phyloP scores from a whole-genome alignment of 2,113 vertebrate species.

The Apodemus sylvaticus region DNA sequence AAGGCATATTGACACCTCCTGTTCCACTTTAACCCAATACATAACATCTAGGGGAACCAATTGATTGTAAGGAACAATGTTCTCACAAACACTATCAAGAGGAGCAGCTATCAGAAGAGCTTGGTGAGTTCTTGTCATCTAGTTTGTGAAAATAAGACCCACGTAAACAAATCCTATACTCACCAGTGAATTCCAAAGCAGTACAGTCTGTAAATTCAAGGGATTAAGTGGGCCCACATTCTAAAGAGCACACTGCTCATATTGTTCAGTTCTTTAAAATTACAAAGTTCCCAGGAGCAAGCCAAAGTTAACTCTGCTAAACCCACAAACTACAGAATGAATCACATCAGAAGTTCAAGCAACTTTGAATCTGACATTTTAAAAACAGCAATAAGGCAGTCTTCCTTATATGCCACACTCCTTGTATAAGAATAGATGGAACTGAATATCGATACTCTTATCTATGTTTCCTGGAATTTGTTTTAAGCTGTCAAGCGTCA shows the following conservation, averaged over 20 bases:
- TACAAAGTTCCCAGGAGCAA: slow-evolving; percentile 68
- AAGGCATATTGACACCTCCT: slow-evolving; percentile 7
- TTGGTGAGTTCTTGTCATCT: background rate
- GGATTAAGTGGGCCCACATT: background rate
- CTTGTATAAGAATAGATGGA: background rate
- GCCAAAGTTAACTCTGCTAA: background rate
- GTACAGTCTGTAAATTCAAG: background rate
- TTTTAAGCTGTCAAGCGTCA: slow-evolving; percentile 28
- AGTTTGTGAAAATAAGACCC: slow-evolving; percentile 6
- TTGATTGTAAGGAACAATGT: background rate
- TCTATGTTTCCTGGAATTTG: slow-evolving; percentile 16
- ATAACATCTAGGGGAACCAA: background rate
- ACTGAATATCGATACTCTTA: background rate
- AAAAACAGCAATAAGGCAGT: background rate
- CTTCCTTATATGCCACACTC: background rate
- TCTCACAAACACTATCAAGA: slow-evolving; percentile 30
- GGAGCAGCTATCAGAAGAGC: background rate
- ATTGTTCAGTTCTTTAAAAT: slow-evolving; percentile 43
- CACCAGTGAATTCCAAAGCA: slow-evolving; percentile 2
- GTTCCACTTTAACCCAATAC: background rate
- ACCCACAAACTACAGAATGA: background rate
- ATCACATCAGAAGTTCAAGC: slow-evolving; percentile 28
- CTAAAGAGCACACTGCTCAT: background rate
- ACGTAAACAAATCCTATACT: background rate
- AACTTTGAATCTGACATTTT: slow-evolving; percentile 15